A percentile compares a stretch with the other conserved stretches of the same genome.
phyloP scores from a whole-genome alignment of 35 echinoderm and acorn worm genomes.

The Apostichopus japonicus region DNA sequence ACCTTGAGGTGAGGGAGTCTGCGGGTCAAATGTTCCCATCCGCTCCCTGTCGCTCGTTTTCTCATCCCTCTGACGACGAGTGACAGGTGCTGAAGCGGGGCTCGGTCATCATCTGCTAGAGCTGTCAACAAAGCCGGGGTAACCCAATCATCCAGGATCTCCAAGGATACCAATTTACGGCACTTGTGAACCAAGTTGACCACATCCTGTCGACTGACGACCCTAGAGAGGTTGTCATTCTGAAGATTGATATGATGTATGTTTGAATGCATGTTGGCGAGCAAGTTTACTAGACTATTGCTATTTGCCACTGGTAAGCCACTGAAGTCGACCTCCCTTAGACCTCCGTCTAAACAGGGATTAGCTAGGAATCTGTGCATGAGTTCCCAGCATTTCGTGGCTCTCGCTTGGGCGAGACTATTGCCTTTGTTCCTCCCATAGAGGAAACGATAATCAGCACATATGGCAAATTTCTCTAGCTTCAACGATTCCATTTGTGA shows the following conservation, averaged over 20 bases:
- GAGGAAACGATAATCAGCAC: slow-evolving; percentile 51
- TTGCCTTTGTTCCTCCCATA: slow-evolving; percentile 55
- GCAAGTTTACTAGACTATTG: slow-evolving; percentile 66
- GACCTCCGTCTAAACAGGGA: slow-evolving; percentile 53
- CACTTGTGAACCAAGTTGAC: slow-evolving; percentile 80
- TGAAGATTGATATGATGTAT: slow-evolving; percentile 83
- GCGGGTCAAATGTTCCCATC: slow-evolving; percentile 73
- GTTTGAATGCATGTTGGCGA: slow-evolving; percentile 79
- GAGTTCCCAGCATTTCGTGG: slow-evolving; percentile 47
- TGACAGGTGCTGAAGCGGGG: slow-evolving; percentile 72
- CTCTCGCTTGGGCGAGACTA: slow-evolving; percentile 40
- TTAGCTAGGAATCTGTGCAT: slow-evolving; percentile 63
- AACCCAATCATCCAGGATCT: slow-evolving; percentile 76
- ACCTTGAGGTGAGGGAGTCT: slow-evolving; percentile 74
- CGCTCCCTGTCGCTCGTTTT: slow-evolving; percentile 64
- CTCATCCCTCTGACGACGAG: slow-evolving; percentile 84
- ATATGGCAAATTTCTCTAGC: slow-evolving; percentile 68
- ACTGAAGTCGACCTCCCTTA: slow-evolving; percentile 77
- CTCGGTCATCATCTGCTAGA: slow-evolving; percentile 60
- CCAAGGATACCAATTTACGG: slow-evolving; percentile 63
- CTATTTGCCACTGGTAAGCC: slow-evolving; percentile 68
- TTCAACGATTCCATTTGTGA: slow-evolving; percentile 58
- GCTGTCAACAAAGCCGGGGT: slow-evolving; percentile 76
- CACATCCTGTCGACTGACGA: slow-evolving; percentile 64
- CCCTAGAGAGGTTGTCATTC: slow-evolving; percentile 80